Percentiles rank a stretch among this genome's conserved stretches.
phyloP scores from a whole-genome alignment of 2,113 vertebrate genomes.

The Onychostruthus taczanowskii region DNA sequence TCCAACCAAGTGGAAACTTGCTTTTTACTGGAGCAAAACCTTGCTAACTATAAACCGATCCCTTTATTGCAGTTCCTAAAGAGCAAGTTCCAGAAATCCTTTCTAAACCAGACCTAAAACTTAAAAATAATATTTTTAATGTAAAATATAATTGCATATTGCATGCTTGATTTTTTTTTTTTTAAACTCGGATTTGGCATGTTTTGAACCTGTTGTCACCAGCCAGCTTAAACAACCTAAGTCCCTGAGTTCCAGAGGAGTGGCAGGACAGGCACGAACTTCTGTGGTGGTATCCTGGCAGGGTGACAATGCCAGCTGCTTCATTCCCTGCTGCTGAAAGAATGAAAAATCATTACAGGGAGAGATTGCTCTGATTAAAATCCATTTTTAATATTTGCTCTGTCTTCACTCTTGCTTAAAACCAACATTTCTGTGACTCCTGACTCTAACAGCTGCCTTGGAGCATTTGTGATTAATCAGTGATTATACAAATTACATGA shows the following conservation, averaged over 20 bases:
- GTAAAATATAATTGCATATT: not conserved
- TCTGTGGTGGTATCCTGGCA: not conserved
- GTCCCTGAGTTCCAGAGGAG: not conserved
- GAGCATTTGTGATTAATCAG: not conserved
- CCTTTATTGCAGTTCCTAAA: not conserved
- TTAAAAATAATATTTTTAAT: not conserved
- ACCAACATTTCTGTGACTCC: not conserved
- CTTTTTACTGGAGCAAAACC: not conserved
- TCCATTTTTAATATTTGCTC: not conserved
- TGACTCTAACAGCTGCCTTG: not conserved
- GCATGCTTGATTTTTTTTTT: not conserved
- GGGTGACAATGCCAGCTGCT: not conserved
- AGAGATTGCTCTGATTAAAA: conserved; percentile 1
- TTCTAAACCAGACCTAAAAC: not conserved
- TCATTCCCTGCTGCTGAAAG: not conserved
- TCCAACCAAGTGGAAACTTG: not conserved
- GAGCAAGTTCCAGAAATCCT: not conserved
- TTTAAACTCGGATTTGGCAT: not conserved
- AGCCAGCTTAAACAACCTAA: not conserved
- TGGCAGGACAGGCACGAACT: not conserved
- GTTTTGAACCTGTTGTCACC: not conserved
- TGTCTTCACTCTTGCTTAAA: conserved; percentile 3
- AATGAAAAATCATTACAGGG: not conserved
- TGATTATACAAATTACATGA: not conserved
- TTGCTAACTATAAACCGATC: accelerated